These are phyloP conservation scores for Strigamia maritima DNA, from an alignment of 2,888 invertebrate genomes.

Conservation along the genomic window DNA sequence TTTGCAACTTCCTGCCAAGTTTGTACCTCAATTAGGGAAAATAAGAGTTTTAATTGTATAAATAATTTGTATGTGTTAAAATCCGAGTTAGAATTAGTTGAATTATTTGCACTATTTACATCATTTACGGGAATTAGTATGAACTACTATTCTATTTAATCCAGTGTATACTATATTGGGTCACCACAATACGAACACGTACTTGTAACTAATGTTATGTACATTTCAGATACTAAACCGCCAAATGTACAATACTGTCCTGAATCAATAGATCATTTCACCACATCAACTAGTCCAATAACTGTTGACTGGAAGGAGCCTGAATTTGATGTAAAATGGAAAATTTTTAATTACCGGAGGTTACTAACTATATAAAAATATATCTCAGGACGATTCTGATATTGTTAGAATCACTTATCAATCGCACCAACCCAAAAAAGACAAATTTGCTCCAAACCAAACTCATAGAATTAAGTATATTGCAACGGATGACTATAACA, in stretches of 20 bases:
- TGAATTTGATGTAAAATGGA: neutral
- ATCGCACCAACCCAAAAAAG: neutral
- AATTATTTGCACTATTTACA: too few species aligned
- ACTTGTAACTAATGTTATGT: too few species aligned
- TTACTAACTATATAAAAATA: neutral
- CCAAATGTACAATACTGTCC: neutral
- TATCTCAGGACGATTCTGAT: neutral
- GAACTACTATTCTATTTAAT: too few species aligned
- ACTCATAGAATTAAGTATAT: neutral
- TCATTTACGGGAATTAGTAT: too few species aligned
- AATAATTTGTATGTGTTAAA: too few species aligned
- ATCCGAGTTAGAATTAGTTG: too few species aligned
- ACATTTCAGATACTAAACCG: neutral
- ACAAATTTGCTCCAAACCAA: neutral
- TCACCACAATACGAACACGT: too few species aligned
- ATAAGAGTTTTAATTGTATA: too few species aligned
- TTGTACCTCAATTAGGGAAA: too few species aligned
- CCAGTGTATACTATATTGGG: too few species aligned
- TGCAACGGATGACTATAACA: neutral
- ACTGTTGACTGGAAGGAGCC: neutral
- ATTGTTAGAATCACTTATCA: neutral
- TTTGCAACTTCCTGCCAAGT: too few species aligned
- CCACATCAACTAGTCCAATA: neutral
- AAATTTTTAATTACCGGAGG: neutral
- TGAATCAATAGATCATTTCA: neutral